Evolutionary conservation across 2,888 invertebrate genomes (phyloP).

Genomic region (Zygogramma bicolorata): DNA sequence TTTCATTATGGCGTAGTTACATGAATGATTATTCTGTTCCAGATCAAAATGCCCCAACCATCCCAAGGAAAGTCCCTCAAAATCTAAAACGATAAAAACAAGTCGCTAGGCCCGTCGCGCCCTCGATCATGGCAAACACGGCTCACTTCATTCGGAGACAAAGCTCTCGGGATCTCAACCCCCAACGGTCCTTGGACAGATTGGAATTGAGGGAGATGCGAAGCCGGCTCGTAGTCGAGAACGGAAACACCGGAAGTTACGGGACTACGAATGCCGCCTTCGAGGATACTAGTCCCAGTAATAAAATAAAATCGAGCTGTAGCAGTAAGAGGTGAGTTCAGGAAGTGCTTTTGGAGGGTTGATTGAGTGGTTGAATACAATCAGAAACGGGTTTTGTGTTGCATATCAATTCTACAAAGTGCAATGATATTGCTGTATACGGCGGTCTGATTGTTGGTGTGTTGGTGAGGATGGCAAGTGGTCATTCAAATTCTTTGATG

Average conservation of each 20-base stretch:
- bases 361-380: no score
- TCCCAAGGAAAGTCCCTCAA: neutral
- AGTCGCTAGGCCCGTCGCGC: neutral
- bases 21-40: neutral
- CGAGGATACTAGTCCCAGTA: slow-evolving; percentile 70
- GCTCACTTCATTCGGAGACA: slow-evolving; percentile 90
- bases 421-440: no score
- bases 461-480: no score
- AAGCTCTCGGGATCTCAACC: slow-evolving; percentile 86
- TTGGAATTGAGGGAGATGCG: slow-evolving; percentile 89
- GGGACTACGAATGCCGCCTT: slow-evolving; percentile 91
- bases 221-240: slow-evolving; percentile 83
- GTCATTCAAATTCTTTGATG: no score
- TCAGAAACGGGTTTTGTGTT: no score
- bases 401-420: no score
- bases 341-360: neutral
- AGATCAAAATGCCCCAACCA: neutral
- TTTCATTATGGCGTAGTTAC: no score
- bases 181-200: slow-evolving; percentile 84
- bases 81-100: slow-evolving; percentile 7
- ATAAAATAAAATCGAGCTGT: slow-evolving; percentile 64
- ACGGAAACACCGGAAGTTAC: slow-evolving; percentile 72
- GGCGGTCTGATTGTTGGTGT: no score
- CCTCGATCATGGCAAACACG: slow-evolving; percentile 83
- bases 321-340: slow-evolving; percentile 70